A percentile compares a stretch with the other conserved stretches of the same genome.
Evolutionary conservation across 2,888 invertebrate genomes (phyloP).

Genomic region (Acanthopleura granulata): DNA sequence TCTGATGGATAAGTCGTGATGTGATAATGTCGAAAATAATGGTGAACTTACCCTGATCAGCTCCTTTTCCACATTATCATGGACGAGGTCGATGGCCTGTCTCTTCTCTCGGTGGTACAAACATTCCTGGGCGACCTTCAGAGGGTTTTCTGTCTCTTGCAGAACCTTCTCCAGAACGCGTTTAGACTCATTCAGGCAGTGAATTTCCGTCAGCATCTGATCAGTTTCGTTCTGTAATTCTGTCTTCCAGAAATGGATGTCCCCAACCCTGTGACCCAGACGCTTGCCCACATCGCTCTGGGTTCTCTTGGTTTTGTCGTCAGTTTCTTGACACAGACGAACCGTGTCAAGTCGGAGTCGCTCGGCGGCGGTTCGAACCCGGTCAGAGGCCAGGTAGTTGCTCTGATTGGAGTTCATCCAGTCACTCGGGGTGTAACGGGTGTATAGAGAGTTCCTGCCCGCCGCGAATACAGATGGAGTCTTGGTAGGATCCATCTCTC

Average conservation of each 20-base stretch:
- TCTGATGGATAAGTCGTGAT: no score
- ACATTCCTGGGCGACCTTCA: conserved; percentile 94
- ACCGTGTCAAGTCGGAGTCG: conserved; percentile 67
- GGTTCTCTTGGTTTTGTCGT: conserved; percentile 69
- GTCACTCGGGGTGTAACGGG: conserved; percentile 88
- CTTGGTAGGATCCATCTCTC: conserved; percentile 36
- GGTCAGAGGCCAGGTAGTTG: conserved; percentile 88
- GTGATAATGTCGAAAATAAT: neutral
- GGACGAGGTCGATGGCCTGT: conserved; percentile 89
- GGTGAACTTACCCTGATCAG: conserved; percentile 75
- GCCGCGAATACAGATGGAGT: conserved; percentile 70
- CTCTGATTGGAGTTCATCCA: conserved; percentile 87
- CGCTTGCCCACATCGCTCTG: conserved; percentile 86
- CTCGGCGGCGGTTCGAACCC: conserved; percentile 80
- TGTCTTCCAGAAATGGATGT: conserved; percentile 90
- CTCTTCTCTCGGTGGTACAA: conserved; percentile 91
- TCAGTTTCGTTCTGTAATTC: conserved; percentile 89
- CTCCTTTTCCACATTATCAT: conserved; percentile 89
- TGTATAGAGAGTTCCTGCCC: conserved; percentile 77
- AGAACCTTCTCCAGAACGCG: conserved; percentile 81
- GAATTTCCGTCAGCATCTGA: conserved; percentile 84
- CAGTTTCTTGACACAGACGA: conserved; percentile 70
- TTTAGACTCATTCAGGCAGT: conserved; percentile 80
- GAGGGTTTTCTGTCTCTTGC: conserved; percentile 87
- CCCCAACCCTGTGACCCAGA: conserved; percentile 88